Conservation (phyloP, 2,888 invertebrate species). For the Eupsilia transversa region DNA sequence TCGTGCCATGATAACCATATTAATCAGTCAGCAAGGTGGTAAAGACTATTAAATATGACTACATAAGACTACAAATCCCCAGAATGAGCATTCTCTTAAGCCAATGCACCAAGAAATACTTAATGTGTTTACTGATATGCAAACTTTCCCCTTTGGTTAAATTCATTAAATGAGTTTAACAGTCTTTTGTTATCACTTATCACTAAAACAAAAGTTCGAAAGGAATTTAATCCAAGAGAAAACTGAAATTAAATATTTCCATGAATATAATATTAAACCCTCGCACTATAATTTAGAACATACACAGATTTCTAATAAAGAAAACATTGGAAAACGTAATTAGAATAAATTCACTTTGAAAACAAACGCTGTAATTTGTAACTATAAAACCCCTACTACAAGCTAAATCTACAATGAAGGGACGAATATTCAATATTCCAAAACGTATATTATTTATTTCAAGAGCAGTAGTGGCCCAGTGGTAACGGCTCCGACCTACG, state of each 20-base stretch:
- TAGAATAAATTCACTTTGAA: constrained; percentile 51
- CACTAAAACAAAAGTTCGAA: background rate
- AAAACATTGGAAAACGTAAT: constrained; percentile 55
- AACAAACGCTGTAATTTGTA: constrained; percentile 55
- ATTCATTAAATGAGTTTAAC: background rate
- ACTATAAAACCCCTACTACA: constrained; percentile 52
- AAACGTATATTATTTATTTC: too few species aligned
- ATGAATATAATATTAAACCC: constrained; percentile 17
- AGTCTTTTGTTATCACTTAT: background rate
- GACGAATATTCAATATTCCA: background rate
- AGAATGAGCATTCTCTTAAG: too few species aligned
- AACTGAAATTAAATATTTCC: background rate
- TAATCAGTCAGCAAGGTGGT: too few species aligned
- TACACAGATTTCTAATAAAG: constrained; percentile 49
- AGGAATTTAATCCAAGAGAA: background rate
- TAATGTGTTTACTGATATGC: too few species aligned
- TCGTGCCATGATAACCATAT: too few species aligned
- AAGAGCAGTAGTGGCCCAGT: too few species aligned
- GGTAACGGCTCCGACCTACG: too few species aligned
- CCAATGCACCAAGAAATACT: too few species aligned
- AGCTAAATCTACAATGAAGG: background rate
- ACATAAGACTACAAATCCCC: too few species aligned
- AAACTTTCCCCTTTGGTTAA: background rate
- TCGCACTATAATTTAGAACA: constrained; percentile 8
- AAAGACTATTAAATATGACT: too few species aligned